Evolutionary conservation across 1,140 invertebrate species (phyloP).

Genomic region (Heterodera carotae): DNA sequence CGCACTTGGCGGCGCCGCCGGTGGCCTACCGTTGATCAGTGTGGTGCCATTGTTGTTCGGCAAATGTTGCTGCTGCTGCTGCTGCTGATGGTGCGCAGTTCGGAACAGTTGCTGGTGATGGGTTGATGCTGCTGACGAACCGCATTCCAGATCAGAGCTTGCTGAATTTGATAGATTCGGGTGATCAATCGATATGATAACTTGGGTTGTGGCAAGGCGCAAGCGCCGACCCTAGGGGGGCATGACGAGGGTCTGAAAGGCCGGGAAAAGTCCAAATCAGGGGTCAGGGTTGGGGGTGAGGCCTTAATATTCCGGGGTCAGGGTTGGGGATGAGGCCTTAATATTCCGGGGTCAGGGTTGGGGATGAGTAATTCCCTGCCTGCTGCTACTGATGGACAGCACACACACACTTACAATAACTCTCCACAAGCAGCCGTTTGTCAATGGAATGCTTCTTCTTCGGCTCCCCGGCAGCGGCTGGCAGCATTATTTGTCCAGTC

Average conservation of each 20-base stretch:
- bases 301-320: too few species aligned
- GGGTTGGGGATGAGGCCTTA: too few species aligned
- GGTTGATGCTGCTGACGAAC: conserved; percentile 6
- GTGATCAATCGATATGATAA: too few species aligned
- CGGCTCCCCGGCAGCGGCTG: background rate
- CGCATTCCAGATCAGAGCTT: conserved; percentile 5
- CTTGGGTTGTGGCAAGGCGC: too few species aligned
- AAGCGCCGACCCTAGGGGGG: too few species aligned
- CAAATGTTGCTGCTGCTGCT: background rate
- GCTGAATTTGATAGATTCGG: too few species aligned
- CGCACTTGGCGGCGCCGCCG: conserved; percentile 17
- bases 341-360: too few species aligned
- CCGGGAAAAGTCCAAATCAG: too few species aligned
- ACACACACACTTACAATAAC: background rate
- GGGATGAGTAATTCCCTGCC: too few species aligned
- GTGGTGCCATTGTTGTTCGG: background rate
- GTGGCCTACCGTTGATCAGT: background rate
- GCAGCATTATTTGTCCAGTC: background rate
- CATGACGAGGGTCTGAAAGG: too few species aligned
- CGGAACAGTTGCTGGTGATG: background rate
- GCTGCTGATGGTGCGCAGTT: background rate
- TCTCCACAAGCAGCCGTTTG: background rate
- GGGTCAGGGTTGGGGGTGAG: too few species aligned
- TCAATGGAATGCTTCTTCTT: background rate
- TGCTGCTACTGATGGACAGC: too few species aligned